A percentile compares a stretch with the other conserved stretches of the same genome.
Conservation (phyloP, 1,140 invertebrate genomes). For the Scaptomyza pallida region DNA sequence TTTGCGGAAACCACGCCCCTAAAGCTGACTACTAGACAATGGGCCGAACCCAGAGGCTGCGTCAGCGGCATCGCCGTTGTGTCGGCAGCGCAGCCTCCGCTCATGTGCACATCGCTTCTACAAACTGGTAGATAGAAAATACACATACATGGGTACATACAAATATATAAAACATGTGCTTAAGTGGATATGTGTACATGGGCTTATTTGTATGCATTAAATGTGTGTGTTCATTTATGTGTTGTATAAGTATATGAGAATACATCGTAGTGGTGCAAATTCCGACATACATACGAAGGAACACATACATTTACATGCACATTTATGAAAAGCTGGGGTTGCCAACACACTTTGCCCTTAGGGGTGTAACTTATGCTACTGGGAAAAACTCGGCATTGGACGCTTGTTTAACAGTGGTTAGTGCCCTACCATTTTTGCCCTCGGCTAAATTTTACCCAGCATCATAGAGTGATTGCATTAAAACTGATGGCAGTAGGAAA, state of each 20-base stretch:
- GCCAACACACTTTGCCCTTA: slow-evolving; percentile 67
- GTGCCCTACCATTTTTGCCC: slow-evolving; percentile 59
- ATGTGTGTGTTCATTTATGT: slow-evolving; percentile 20
- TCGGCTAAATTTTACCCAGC: slow-evolving; percentile 59
- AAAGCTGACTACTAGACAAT: slow-evolving; percentile 77
- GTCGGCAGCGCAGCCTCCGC: slow-evolving; percentile 66
- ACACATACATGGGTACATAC: slow-evolving; percentile 3
- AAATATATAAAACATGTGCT: slow-evolving; percentile 7
- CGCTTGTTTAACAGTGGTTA: slow-evolving; percentile 71
- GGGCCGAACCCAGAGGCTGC: slow-evolving; percentile 78
- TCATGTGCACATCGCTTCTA: slow-evolving; percentile 39
- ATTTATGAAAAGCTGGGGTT: slow-evolving; percentile 67
- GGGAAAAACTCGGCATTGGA: slow-evolving; percentile 76
- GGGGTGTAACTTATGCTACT: slow-evolving; percentile 82
- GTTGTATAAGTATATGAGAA: slow-evolving; percentile 15
- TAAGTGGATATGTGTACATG: slow-evolving; percentile 5
- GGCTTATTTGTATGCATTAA: slow-evolving; percentile 14
- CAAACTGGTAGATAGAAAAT: slow-evolving; percentile 29
- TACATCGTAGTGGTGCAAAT: slow-evolving; percentile 45
- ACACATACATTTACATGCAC: slow-evolving; percentile 21
- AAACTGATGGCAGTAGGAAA: slow-evolving; percentile 30
- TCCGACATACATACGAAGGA: slow-evolving; percentile 5
- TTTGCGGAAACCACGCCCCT: slow-evolving; percentile 81
- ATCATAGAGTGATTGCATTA: slow-evolving; percentile 53
- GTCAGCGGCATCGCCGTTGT: slow-evolving; percentile 61